Evolutionary conservation across 2,888 invertebrate species (phyloP), one percentile per base, ranked within the genome.

Genomic region (Drosophila algonquin): DNA sequence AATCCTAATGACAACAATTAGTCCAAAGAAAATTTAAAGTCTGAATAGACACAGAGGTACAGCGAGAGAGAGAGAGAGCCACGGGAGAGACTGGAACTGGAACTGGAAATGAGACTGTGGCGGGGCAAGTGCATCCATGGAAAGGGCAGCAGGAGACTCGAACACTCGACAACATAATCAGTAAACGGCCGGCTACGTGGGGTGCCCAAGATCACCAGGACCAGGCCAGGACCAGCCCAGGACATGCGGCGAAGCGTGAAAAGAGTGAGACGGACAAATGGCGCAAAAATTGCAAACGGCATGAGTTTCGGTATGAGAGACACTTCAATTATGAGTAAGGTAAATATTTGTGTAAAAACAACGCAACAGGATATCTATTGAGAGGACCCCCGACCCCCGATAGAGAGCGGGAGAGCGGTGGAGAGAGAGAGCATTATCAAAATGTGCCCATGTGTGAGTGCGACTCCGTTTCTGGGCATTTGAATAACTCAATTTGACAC

Each of bases 361-460:
- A 90, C 91, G 87, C 90, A 90, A 90, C 90, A 91, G 90, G 90
- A 90, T 83, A 90, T 90, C 90, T 86, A 91, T 91, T 89, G 83
- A 56, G 83, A 46, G 14, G 6, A 7, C 40, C 40, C 14, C 40
- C 7, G 7, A 35, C 14, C 40, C 14, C 6, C 35, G 69, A 24
- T 24, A 24, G 24, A 72, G 32, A 52, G 12, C 16, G 32, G 51
- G 24, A 24, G 54, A 44, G 53, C 7, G 35, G n/a, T n/a, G n/a
- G n/a, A n/a, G 35, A 24, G 24, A 14, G 24, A 24, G 24, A 10
- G 47, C 72, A 87, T 87, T 83, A 83, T 76, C 89, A 76, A 83
- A 84, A 89, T 88, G 76, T 65, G 84, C 76, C 87, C 89, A 88
- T 87, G 68, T 88, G 80, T 57, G 56, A 54, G 67, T 71, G 47